Evolutionary conservation across 2,888 invertebrate species (phyloP).

Genomic region (Gnatocerus cornutus): DNA sequence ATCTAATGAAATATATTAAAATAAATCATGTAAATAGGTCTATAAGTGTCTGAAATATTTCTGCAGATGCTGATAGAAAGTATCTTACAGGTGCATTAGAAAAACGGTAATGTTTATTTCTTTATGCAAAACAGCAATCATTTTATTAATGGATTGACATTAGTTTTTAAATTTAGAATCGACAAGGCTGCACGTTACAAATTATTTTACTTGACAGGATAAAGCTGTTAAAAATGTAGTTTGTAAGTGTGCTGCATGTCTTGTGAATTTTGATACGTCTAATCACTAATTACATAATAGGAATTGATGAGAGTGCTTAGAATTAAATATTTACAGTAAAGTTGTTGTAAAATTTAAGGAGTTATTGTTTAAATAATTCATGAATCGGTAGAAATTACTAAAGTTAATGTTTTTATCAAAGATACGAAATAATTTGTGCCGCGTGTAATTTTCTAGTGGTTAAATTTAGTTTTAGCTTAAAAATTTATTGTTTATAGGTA

Average conservation of each 20-base stretch:
- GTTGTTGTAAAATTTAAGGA: too few relatives aligned
- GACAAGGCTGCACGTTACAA: conserved; percentile 6
- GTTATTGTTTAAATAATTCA: too few relatives aligned
- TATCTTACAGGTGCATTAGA: conserved; percentile 12
- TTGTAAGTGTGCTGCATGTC: not conserved
- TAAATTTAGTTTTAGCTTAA: too few relatives aligned
- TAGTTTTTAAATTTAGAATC: conserved; percentile 11
- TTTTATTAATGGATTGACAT: conserved; percentile 12
- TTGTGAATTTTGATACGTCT: too few relatives aligned
- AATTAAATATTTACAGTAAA: too few relatives aligned
- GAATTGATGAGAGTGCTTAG: too few relatives aligned
- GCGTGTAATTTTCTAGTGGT: too few relatives aligned
- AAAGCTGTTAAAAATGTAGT: conserved; percentile 8
- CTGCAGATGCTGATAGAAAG: conserved; percentile 27
- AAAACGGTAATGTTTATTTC: conserved; percentile 37
- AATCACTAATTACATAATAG: not conserved
- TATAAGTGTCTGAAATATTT: conserved; percentile 21
- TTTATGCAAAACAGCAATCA: conserved; percentile 37
- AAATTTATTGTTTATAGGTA: too few relatives aligned
- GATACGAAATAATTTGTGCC: too few relatives aligned
- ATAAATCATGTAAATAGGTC: conserved; percentile 34
- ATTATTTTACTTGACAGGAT: conserved; percentile 14
- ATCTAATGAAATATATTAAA: conserved; percentile 11
- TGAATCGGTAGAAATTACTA: too few relatives aligned
- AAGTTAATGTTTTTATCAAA: too few relatives aligned